These are phyloP conservation scores for Bostrychus sinensis DNA, from an alignment of 2,113 vertebrate genomes.

Conservation along the genomic window DNA sequence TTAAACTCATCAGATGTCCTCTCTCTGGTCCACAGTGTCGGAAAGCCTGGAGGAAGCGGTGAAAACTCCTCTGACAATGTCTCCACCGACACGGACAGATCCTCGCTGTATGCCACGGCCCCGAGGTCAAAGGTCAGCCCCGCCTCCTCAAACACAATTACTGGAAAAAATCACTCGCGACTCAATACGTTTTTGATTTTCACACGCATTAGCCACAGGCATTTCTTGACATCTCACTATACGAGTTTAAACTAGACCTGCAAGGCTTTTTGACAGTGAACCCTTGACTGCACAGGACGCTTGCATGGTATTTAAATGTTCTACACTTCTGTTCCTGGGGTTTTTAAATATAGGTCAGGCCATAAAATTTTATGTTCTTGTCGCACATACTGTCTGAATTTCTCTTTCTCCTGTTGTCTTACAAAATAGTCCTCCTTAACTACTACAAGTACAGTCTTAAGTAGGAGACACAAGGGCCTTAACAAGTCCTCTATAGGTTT, in stretches of 20 bases:
- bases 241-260: too few relatives aligned
- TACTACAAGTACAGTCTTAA: too few relatives aligned
- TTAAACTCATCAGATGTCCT: not conserved
- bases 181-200: too few relatives aligned
- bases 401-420: not conserved
- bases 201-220: too few relatives aligned
- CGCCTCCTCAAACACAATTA: not conserved
- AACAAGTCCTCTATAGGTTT: too few relatives aligned
- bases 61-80: not conserved
- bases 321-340: not conserved
- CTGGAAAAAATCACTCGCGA: too few relatives aligned
- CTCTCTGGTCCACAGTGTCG: slow-evolving; percentile 36
- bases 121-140: slow-evolving; percentile 77
- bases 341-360: not conserved
- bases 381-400: not conserved
- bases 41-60: slow-evolving; percentile 16
- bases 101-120: slow-evolving; percentile 49
- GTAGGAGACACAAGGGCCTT: too few relatives aligned
- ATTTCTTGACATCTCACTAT: too few relatives aligned
- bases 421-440: not conserved
- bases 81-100: slow-evolving; percentile 4
- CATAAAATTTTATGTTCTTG: not conserved
- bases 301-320: too few relatives aligned
- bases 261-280: too few relatives aligned
- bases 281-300: too few relatives aligned